These are phyloP conservation scores for Fregata magnificens DNA, from an alignment of 2,113 vertebrate genomes.

Conservation along the genomic window DNA sequence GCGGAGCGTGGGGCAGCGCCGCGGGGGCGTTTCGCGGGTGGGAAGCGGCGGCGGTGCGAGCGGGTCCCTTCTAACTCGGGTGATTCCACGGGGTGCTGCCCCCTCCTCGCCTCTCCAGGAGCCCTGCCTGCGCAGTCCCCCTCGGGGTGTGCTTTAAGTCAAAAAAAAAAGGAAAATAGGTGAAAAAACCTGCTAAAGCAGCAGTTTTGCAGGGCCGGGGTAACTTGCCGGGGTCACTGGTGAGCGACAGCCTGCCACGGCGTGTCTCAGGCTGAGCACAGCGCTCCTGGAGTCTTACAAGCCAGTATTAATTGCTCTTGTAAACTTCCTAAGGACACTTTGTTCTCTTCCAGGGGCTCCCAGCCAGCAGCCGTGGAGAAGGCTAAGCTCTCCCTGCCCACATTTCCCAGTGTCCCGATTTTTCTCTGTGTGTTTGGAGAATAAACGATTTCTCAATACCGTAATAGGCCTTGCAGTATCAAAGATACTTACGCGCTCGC, in stretches of 20 bases:
- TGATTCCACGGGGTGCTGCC: no score
- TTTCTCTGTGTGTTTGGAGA: neutral
- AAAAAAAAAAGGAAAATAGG: neutral
- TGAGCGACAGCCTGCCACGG: no score
- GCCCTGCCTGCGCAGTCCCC: accelerated
- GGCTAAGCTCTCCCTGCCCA: neutral
- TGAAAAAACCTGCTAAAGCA: neutral
- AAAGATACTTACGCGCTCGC: accelerated
- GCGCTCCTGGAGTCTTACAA: neutral
- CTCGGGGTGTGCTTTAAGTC: accelerated
- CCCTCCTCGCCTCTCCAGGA: accelerated
- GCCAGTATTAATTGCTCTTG: neutral
- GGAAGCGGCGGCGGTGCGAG: no score
- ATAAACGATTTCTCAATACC: neutral
- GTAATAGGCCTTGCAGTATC: neutral
- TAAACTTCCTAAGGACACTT: neutral
- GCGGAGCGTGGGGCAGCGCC: neutral
- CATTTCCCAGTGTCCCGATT: neutral
- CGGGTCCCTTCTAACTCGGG: no score
- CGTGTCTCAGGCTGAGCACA: no score
- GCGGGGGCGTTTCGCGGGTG: no score
- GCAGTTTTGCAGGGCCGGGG: neutral
- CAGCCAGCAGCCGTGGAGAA: accelerated
- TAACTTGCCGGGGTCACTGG: neutral
- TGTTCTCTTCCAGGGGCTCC: neutral